Conservation (phyloP, 2,113 vertebrate species). For the Gobio gobio region DNA sequence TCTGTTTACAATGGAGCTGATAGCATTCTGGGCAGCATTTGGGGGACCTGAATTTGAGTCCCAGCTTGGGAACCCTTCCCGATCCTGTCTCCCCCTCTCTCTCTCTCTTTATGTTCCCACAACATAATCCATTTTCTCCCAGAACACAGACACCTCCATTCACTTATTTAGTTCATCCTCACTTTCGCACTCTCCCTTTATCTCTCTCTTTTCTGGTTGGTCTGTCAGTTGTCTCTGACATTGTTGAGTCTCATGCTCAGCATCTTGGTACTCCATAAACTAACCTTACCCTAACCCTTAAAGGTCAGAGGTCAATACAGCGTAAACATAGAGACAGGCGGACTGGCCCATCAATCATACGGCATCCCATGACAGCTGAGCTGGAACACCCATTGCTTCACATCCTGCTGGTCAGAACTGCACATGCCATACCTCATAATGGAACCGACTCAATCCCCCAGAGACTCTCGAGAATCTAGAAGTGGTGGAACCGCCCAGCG, state of each 20-base stretch:
- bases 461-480: slow-evolving; percentile 8
- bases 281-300: slow-evolving; percentile 61
- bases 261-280: slow-evolving; percentile 45
- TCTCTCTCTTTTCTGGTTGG: neutral
- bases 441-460: neutral
- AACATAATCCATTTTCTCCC: neutral
- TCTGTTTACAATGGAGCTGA: no score
- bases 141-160: neutral
- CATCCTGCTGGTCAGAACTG: slow-evolving; percentile 41
- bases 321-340: slow-evolving; percentile 66
- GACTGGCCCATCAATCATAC: slow-evolving; percentile 59
- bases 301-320: slow-evolving; percentile 64
- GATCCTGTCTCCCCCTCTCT: no score
- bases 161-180: neutral
- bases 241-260: slow-evolving; percentile 32
- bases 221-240: slow-evolving; percentile 30
- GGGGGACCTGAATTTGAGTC: no score
- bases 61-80: no score
- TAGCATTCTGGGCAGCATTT: no score
- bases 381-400: slow-evolving; percentile 44
- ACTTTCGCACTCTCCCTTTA: slow-evolving; percentile 19
- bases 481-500: neutral
- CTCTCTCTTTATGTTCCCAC: neutral
- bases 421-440: slow-evolving; percentile 10
- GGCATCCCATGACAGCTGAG: slow-evolving; percentile 21